Base-by-base conservation (phyloP, 2,113 vertebrate species). In the Carassius carassius region DNA sequence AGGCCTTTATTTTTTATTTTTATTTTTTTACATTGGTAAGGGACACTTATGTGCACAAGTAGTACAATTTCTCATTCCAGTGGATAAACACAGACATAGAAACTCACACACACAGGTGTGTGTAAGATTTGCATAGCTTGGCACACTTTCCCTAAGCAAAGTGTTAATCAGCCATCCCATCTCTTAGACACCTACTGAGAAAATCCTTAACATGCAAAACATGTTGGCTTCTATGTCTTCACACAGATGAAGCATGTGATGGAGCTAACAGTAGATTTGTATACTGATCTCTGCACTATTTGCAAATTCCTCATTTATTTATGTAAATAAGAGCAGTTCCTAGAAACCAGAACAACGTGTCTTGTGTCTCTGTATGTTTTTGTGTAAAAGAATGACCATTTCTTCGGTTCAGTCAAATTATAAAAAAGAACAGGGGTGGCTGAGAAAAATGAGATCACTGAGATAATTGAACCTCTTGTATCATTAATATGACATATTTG, bases 121-220 rank as follows among this genome's bases (percentile, higher is more conserved):
- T 91, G 91, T 89, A 90, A 88, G 90, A 94, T 94, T 95, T 95
- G 94, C 94, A 95, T 95, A 89, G 93, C 91, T 92, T 91, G 89
- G 92, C 92, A 94, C 91, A 92, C 92, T 93, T 94, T 93, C 92
- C 93, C 94, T 93, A 91, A 92, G 90, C 90, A 92, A 89, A 90
- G 92, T 89, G 91, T 91, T 94, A 94, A 94, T 93, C 94, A 92
- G 89, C 92, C 91, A 90, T 89, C 91, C 86, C 89, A 94, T 94
- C 94, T 93, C 90, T 90, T 92, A 94, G 92, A 94, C 92, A 94
- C 93, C 94, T 94, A 93, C 93, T 91, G 89, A 85, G 91, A 92
- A 91, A 93, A 92, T 89, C 91, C 92, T 93, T 92, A 85, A 92
- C 92, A 94, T 94, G 94, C 94, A 95, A 95, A 94, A 93, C 87